Evolutionary conservation across 35 echinoderm and acorn worm genomes (phyloP), one percentile per base, ranked within the genome.

Genomic region (Apostichopus parvimensis): DNA sequence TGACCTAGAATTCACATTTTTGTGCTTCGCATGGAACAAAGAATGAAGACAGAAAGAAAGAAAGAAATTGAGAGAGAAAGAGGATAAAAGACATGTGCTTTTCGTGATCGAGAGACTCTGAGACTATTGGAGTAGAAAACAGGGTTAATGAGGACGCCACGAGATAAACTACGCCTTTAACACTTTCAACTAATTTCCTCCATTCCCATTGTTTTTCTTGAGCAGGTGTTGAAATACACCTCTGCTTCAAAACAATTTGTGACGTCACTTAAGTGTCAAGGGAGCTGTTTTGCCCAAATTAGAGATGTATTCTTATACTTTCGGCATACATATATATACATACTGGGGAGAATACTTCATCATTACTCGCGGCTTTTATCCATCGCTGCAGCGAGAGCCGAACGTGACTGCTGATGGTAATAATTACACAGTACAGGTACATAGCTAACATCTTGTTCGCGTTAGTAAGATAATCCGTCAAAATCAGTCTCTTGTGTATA

Each of bases 171-270:
- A 20, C 14, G 71, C 71, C 71, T 75, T n/a, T 22, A 75, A 7
- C 8, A 14, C 17, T 75, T 75, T 18, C 17, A 75, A 75, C 17
- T 75, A 22, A 75, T 75, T 75, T 75, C 21, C 15, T 75, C 6
- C 71, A 5, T 75, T 22, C 15, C 71, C 21, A n/a, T 75, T 75
- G 71, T 75, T 75, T 75, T 20, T 75, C 14, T 75, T 75, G 71
- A 75, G 71, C 71, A 75, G 71, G 71, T 75, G 71, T 75, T 75
- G 71, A 18, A 75, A 75, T 75, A 75, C 71, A 75, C 71, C 71
- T 75, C 14, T 18, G 71, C 17, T 14, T 75, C 17, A 75, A 75
- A 75, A n/a, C 71, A 75, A 75, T 75, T 75, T 75, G n/a, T 75
- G 71, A 75, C 71, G 71, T 75, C 71, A 75, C 71, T 18, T 75